phyloP scores from a whole-genome alignment of 2,113 vertebrate genomes.

The Tauraco erythrolophus region DNA sequence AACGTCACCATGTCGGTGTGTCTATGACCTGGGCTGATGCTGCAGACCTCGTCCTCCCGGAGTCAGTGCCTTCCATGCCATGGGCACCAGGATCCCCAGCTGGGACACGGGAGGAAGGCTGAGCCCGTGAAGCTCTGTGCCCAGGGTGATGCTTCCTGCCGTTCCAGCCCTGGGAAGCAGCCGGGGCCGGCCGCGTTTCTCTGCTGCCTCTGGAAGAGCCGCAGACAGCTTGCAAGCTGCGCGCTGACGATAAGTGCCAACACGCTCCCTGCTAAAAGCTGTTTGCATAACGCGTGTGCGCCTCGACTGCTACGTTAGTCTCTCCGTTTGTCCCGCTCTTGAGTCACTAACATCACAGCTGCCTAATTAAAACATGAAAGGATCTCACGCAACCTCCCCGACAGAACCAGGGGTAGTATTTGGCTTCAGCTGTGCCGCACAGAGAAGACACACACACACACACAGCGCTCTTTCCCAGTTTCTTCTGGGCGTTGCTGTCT shows the following conservation, averaged over 20 bases:
- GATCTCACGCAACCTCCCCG: neutral
- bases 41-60: neutral
- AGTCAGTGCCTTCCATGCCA: rapidly evolving
- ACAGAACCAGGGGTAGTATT: neutral
- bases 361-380: constrained; percentile 68
- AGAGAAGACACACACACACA: neutral
- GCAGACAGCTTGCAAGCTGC: neutral
- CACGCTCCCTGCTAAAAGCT: neutral
- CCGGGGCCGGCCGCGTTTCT: neutral
- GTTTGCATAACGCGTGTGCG: neutral
- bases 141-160: neutral
- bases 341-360: constrained; percentile 56
- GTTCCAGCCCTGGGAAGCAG: rapidly evolving
- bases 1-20: neutral
- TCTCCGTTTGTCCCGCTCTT: constrained; percentile 31
- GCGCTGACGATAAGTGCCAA: neutral
- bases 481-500: neutral
- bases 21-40: neutral
- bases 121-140: neutral
- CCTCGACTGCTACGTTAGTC: neutral
- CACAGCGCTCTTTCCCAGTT: neutral
- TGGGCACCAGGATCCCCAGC: rapidly evolving
- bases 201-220: neutral
- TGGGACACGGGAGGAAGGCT: neutral
- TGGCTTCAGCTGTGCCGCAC: neutral